Evolutionary conservation across 2,888 invertebrate genomes (phyloP), one percentile per base, ranked within the genome.

Genomic region (Archaeoteleia sp.): DNA sequence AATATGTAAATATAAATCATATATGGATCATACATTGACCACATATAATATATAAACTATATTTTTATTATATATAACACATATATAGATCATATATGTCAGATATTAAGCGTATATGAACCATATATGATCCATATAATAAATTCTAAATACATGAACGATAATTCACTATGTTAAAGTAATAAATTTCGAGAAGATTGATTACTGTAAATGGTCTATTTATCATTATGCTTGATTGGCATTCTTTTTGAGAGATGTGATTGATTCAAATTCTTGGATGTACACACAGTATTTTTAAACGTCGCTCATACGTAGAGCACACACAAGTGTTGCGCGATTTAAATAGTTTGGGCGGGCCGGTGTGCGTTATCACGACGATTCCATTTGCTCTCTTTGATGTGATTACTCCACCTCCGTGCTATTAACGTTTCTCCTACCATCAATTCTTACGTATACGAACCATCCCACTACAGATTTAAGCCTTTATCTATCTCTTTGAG

Each of bases 361-460:
- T 32, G 27, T 1, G 25, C 14, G 8, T 54, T 54, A 54, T 57
- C 57, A 39, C 30, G 54, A 46, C 32, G 30, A 61, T 46, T 43
- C 46, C 46, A 65, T 65, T 65, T 57, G 65, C 39, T 51, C 34
- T 27, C 51, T 53, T 58, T 65, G 49, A 46, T 27, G 42, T 15
- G 46, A 51, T 51, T 29, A 57, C 65, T 65, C 65, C 57, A 51
- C 65, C 65, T 58, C 51, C 13, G 25, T 39, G 3, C 10, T 37
- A 46, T 37, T 42, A 20, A 42, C 13, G 49, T 9, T 49, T 48
- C 63, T 65, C 63, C 63, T 65, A 51, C 57, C 43, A 43, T 39
- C 45, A 65, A 65, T 51, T 65, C 45, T 45, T 65, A 1, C 32
- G 45, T 49, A 57, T 65, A 65, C 55, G 57, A 20, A 45, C 53